phyloP scores from a whole-genome alignment of 2,113 vertebrate species.

The Oreochromis aureus region DNA sequence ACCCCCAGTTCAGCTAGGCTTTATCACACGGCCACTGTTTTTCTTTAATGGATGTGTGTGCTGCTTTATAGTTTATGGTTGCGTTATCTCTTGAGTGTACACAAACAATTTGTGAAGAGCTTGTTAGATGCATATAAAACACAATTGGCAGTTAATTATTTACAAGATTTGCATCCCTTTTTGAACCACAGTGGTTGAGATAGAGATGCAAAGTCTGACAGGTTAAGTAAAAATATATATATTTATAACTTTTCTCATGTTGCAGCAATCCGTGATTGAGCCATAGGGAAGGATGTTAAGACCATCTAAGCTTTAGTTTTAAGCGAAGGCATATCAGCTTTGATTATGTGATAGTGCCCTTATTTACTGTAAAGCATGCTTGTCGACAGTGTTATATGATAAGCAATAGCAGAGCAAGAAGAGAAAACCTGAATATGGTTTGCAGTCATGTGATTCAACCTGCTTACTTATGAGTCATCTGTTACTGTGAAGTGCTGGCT shows the following conservation, averaged over 20 bases:
- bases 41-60: background rate
- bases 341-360: background rate
- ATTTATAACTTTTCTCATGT: background rate
- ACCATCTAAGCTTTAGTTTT: background rate
- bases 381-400: background rate
- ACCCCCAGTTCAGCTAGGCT: background rate
- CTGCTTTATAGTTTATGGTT: background rate
- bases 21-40: conserved; percentile 1
- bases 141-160: background rate
- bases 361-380: background rate
- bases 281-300: background rate
- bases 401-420: background rate
- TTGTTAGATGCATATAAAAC: background rate
- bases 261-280: background rate
- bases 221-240: background rate
- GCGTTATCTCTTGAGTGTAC: background rate
- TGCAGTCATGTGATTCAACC: conserved; percentile 33
- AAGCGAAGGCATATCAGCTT: background rate
- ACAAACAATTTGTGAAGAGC: background rate
- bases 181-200: background rate
- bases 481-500: background rate
- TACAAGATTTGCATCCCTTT: background rate
- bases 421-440: background rate
- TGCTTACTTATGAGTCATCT: conserved; percentile 50
- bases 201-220: background rate